Percentiles rank a stretch among this genome's conserved stretches.
These are phyloP conservation scores for Chitala chitala DNA, from an alignment of 2,113 vertebrate species.

Conservation along the genomic window DNA sequence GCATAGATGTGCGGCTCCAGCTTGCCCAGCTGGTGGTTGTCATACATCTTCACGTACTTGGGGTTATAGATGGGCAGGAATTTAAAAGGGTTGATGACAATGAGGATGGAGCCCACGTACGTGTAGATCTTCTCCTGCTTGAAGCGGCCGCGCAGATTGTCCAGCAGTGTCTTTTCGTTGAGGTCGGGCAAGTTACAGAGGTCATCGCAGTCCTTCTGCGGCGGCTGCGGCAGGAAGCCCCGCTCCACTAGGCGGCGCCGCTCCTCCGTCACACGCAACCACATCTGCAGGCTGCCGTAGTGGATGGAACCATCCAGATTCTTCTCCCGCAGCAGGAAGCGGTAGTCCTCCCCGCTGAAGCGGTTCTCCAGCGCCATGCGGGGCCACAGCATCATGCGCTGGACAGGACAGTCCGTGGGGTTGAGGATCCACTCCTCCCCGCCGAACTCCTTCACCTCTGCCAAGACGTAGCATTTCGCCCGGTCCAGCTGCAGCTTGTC, in stretches of 20 bases:
- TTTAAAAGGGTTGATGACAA: slow-evolving; percentile 96
- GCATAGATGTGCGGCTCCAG: slow-evolving; percentile 96
- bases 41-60: slow-evolving; percentile 98
- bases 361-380: slow-evolving; percentile 90
- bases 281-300: slow-evolving; percentile 93
- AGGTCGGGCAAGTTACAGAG: slow-evolving; percentile 85
- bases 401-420: slow-evolving; percentile 90
- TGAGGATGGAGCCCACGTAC: slow-evolving; percentile 93
- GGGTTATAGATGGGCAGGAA: slow-evolving; percentile 99
- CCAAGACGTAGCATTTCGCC: slow-evolving; percentile 87
- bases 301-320: slow-evolving; percentile 95
- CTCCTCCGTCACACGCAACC: slow-evolving; percentile 88
- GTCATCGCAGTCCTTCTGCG: slow-evolving; percentile 83
- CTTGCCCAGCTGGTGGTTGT: slow-evolving; percentile 90
- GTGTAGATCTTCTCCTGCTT: slow-evolving; percentile 97
- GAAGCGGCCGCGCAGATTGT: slow-evolving; percentile 90
- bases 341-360: slow-evolving; percentile 85
- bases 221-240: slow-evolving; percentile 86
- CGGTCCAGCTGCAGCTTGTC: slow-evolving; percentile 82
- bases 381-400: slow-evolving; percentile 98
- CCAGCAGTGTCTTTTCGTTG: slow-evolving; percentile 91
- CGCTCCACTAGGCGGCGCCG: slow-evolving; percentile 87
- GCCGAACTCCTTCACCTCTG: slow-evolving; percentile 96
- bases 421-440: slow-evolving; percentile 99
- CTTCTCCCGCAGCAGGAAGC: slow-evolving; percentile 91